These are phyloP conservation scores for Pecten maximus DNA, from an alignment of 2,888 invertebrate species.

Conservation along the genomic window DNA sequence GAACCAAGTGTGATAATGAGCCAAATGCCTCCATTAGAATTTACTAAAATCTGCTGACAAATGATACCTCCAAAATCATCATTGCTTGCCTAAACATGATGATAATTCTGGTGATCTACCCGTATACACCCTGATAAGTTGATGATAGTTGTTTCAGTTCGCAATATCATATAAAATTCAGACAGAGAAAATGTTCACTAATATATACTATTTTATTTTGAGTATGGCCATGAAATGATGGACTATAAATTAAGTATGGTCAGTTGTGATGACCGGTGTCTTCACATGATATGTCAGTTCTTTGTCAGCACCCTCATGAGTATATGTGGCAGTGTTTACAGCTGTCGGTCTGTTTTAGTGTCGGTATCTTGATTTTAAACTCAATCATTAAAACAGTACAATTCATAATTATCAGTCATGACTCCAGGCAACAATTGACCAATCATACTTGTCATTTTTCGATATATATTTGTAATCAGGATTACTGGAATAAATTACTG, in stretches of 20 bases:
- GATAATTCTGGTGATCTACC: background rate
- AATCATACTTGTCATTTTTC: background rate
- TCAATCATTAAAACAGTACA: background rate
- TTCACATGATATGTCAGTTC: background rate
- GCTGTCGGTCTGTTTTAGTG: background rate
- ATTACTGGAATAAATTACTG: background rate
- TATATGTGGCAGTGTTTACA: too few species aligned
- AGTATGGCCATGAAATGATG: background rate
- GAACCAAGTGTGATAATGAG: background rate
- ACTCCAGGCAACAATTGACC: slow-evolving; percentile 12
- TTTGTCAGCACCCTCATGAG: background rate
- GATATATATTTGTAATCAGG: background rate
- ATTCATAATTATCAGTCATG: background rate
- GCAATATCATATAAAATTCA: background rate
- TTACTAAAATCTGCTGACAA: background rate
- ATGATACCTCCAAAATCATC: slow-evolving; percentile 1
- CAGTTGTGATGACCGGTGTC: background rate
- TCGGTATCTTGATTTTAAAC: background rate
- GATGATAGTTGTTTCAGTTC: background rate
- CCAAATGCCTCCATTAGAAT: background rate
- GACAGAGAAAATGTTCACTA: background rate
- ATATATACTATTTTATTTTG: background rate
- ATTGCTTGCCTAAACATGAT: background rate
- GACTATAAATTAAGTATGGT: background rate
- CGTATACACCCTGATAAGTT: background rate